These are phyloP conservation scores for Azemiops feae DNA, from an alignment of 2,113 vertebrate species.

Conservation along the genomic window DNA sequence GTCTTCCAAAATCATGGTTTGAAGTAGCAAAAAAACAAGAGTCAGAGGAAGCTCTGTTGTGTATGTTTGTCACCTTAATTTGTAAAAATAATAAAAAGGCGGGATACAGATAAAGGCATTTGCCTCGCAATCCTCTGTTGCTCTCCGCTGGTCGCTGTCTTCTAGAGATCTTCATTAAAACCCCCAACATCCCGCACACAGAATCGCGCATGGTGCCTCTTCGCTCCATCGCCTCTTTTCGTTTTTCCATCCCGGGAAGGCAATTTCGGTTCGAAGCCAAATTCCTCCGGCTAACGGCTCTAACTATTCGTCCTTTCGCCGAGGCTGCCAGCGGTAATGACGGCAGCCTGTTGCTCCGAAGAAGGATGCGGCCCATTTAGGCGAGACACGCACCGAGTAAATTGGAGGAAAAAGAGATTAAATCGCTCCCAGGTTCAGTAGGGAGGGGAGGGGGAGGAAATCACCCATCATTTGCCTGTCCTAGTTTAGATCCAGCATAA, in stretches of 20 bases:
- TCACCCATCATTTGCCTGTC: constrained; percentile 55
- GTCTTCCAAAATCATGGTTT: no score
- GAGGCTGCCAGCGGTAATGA: neutral
- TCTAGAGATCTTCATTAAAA: constrained; percentile 8
- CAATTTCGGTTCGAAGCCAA: constrained; percentile 1
- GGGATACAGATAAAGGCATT: no score
- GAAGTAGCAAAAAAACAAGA: no score
- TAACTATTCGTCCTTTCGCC: constrained; percentile 4
- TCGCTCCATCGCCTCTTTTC: constrained; percentile 34
- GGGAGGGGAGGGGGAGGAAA: constrained; percentile 44
- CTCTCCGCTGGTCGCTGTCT: neutral
- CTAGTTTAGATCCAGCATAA: constrained; percentile 40
- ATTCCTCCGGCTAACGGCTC: no score
- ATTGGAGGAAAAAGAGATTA: constrained; percentile 57
- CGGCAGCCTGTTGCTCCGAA: constrained; percentile 40
- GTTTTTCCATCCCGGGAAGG: neutral
- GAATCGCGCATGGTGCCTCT: constrained; percentile 42
- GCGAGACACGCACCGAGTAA: constrained; percentile 48
- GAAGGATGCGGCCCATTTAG: constrained; percentile 46
- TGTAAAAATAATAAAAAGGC: no score
- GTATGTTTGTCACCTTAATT: no score
- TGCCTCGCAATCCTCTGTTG: neutral
- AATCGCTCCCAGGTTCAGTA: constrained; percentile 50
- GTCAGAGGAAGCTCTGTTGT: no score
- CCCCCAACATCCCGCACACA: constrained; percentile 26